Conservation (phyloP, 1,140 invertebrate species). For the Coenobita brevimanus region DNA sequence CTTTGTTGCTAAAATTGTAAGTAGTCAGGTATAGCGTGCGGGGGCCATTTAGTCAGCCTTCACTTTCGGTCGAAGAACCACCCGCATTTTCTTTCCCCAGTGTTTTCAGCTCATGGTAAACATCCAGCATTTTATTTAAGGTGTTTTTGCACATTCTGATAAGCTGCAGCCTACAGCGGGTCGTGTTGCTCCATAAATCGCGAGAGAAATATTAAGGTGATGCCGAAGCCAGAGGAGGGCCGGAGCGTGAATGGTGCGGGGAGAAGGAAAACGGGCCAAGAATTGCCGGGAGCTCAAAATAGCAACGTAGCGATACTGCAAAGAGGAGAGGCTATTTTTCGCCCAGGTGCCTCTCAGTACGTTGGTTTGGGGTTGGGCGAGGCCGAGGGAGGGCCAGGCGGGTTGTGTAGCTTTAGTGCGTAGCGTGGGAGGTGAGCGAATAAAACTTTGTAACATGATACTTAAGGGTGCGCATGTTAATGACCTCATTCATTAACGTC, state of each 20-base stretch:
- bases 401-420: background rate
- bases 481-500: too few relatives aligned
- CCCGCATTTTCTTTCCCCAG: background rate
- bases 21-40: constrained; percentile 4
- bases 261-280: constrained; percentile 44
- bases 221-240: constrained; percentile 1
- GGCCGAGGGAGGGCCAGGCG: background rate
- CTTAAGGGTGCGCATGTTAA: too few relatives aligned
- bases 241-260: constrained; percentile 30
- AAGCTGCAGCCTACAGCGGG: too few relatives aligned
- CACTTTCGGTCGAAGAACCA: background rate
- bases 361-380: background rate
- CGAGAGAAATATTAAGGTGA: background rate
- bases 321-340: constrained; percentile 39
- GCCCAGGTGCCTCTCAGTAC: constrained; percentile 36
- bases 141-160: too few relatives aligned
- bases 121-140: too few relatives aligned
- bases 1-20: constrained; percentile 30
- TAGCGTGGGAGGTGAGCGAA: background rate
- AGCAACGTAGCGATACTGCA: constrained; percentile 47
- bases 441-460: too few relatives aligned
- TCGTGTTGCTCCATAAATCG: background rate
- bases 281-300: constrained; percentile 39
- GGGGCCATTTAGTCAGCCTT: background rate
- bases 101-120: too few relatives aligned